Conservation (phyloP, 2,797 vertebrate species). For the Rhinoraja longicauda region DNA sequence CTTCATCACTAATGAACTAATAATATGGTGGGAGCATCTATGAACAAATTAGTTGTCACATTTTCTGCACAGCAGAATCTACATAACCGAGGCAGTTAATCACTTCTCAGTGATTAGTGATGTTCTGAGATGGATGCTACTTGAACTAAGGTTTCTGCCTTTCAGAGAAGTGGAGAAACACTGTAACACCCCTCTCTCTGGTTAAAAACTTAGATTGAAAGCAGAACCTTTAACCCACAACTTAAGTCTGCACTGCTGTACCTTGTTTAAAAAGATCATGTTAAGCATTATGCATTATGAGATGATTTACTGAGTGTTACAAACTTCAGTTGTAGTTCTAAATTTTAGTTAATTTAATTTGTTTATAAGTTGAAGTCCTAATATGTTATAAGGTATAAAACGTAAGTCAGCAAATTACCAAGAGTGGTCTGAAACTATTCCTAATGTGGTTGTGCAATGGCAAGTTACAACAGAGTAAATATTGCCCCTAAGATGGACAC, state of each 20-base stretch:
- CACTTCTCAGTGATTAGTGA: no score
- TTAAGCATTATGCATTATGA: neutral
- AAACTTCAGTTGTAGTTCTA: neutral
- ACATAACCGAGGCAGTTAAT: no score
- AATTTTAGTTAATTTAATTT: neutral
- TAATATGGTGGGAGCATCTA: no score
- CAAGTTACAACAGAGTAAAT: neutral
- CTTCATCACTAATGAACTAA: no score
- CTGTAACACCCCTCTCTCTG: neutral
- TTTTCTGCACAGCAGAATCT: no score
- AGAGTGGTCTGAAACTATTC: neutral
- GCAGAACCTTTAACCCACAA: neutral
- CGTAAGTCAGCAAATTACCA: neutral
- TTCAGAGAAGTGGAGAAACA: neutral
- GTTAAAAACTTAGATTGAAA: neutral
- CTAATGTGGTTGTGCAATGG: neutral
- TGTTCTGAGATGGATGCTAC: no score
- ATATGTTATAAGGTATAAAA: neutral
- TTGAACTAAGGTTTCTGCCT: no score
- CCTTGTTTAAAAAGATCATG: neutral
- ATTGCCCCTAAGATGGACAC: neutral
- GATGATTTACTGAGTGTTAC: neutral
- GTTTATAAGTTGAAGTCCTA: neutral
- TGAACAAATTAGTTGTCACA: no score
- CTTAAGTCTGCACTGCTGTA: neutral